These are phyloP conservation scores for Isichthys henryi DNA, from an alignment of 2,113 vertebrate genomes.

Conservation along the genomic window DNA sequence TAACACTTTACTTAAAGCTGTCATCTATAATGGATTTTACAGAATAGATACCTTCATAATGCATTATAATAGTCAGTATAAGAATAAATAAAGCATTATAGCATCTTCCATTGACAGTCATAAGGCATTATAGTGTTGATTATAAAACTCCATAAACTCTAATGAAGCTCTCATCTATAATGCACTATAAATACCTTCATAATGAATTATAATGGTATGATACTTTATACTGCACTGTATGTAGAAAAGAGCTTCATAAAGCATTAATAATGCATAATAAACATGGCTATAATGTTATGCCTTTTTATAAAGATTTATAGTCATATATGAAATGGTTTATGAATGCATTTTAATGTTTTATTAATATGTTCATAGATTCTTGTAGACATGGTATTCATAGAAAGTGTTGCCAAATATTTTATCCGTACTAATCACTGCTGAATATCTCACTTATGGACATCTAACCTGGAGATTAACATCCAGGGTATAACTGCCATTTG, in stretches of 20 bases:
- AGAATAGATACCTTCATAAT: background rate
- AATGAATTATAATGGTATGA: too few relatives aligned
- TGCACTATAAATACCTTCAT: too few relatives aligned
- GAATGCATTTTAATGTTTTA: background rate
- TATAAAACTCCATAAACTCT: too few relatives aligned
- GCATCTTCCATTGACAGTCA: too few relatives aligned
- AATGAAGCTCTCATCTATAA: too few relatives aligned
- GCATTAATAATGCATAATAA: background rate
- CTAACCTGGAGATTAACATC: background rate
- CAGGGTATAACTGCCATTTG: background rate
- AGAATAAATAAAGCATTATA: background rate
- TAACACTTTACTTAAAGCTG: background rate
- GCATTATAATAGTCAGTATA: background rate
- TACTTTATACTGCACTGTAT: background rate
- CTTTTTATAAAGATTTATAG: background rate
- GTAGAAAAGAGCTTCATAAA: background rate
- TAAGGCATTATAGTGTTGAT: too few relatives aligned
- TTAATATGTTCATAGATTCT: background rate
- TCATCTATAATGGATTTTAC: background rate
- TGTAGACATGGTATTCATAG: background rate
- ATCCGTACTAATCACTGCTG: background rate
- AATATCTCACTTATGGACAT: background rate
- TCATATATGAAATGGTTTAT: background rate
- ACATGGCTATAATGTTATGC: background rate
- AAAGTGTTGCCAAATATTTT: background rate